Evolutionary conservation across 2,888 invertebrate genomes (phyloP).

Genomic region (Aromia moschata): DNA sequence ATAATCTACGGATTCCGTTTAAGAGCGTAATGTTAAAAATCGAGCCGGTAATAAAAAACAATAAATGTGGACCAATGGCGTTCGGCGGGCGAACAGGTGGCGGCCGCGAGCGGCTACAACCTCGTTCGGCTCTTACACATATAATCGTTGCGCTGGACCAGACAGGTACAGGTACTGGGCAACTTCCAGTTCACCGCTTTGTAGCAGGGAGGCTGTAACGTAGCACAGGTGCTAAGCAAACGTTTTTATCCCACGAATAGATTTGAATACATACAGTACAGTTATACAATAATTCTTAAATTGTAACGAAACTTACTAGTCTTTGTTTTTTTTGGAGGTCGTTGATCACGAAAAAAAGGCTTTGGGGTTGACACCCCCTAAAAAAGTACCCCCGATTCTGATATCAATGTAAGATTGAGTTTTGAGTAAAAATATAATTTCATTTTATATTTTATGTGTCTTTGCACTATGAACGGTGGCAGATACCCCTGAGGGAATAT

Average conservation of each 20-base stretch:
- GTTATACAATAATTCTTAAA: background rate
- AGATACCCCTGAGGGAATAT: too few species aligned
- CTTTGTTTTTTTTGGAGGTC: background rate
- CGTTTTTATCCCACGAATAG: background rate
- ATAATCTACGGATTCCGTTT: slow-evolving; percentile 44
- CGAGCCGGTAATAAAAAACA: slow-evolving; percentile 52
- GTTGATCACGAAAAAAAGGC: too few species aligned
- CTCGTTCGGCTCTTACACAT: slow-evolving; percentile 57
- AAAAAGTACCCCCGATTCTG: too few species aligned
- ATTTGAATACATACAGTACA: background rate
- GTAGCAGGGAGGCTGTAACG: slow-evolving; percentile 7
- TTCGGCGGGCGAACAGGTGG: slow-evolving; percentile 60
- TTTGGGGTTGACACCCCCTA: too few species aligned
- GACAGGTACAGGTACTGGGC: slow-evolving; percentile 39
- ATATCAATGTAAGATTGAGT: too few species aligned
- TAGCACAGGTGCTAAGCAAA: slow-evolving; percentile 19
- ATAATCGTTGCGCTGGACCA: slow-evolving; percentile 55
- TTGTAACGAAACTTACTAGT: background rate
- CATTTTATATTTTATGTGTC: too few species aligned
- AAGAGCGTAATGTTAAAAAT: slow-evolving; percentile 48
- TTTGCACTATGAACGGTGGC: too few species aligned
- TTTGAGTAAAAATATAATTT: too few species aligned
- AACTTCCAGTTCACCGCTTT: slow-evolving; percentile 34
- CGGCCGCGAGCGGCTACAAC: slow-evolving; percentile 59
- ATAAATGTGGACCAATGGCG: slow-evolving; percentile 60